Evolutionary conservation across 2,797 vertebrate species (phyloP), one percentile per base, ranked within the genome.

Genomic region (Spondyliosoma cantharus): DNA sequence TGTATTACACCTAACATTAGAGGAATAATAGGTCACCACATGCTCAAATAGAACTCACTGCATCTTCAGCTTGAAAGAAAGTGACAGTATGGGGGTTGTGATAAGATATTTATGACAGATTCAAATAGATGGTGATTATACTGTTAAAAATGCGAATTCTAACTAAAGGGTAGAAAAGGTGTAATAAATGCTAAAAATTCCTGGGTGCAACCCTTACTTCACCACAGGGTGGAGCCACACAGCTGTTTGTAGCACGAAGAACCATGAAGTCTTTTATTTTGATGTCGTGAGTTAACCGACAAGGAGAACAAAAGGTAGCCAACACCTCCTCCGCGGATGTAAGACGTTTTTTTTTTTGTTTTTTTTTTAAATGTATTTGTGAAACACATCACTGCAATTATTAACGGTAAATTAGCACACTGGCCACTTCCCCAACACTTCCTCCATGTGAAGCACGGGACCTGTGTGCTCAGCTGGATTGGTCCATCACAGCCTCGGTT

Each of bases 381-480:
- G 5, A 49, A 49, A 12, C 46, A 12, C 7, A 6, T 50, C 2
- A 20, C 4, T 32, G 4, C 15, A 49, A 37, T 5, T n/a, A 3
- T 16, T 9, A 4, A 12, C 32, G 46, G 11, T 52, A 2, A 15
- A 17, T 19, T 0, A 7, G 7, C 43, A n/a, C 57, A 3, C 5
- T 32, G 15, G 3, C 32, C 0, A 8, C 52, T 6, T 20, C 1
- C 6, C 27, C n/a, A 13, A 13, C 76, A 32, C 62, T 78, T 72
- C 70, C 66, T 81, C 50, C 17, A 6, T 22, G 43, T 66, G 60
- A 76, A 57, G 37, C 84, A 69, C 79, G 72, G 70, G 86, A 84
- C 80, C 80, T 17, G 71, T 14, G 72, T 11, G 70, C 53, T 60
- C 77, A 6, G 87, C 87, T 72, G 75, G 86, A 87, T 90, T 89